These are phyloP conservation scores for Drosophila sturtevanti DNA, from an alignment of 1,140 invertebrate genomes.

Conservation along the genomic window DNA sequence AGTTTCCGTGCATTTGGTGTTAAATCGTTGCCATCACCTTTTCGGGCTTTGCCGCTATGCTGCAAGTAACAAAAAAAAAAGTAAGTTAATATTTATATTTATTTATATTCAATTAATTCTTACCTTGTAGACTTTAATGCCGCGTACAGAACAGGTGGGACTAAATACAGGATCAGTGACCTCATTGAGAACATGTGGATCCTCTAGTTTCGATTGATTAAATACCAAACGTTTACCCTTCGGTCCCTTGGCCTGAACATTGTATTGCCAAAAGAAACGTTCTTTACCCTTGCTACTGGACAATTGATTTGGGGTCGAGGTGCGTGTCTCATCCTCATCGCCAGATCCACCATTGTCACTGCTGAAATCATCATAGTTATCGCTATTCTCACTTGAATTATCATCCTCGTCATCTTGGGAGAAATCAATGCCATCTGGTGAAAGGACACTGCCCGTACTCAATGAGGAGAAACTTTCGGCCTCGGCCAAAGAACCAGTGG, in stretches of 20 bases:
- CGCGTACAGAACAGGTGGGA: slow-evolving; percentile 92
- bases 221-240: slow-evolving; percentile 94
- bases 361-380: slow-evolving; percentile 93
- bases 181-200: slow-evolving; percentile 96
- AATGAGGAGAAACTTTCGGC: slow-evolving; percentile 94
- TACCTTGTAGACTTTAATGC: slow-evolving; percentile 89
- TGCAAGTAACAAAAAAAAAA: slow-evolving; percentile 18
- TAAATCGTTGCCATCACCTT: slow-evolving; percentile 98
- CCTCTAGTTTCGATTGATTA: slow-evolving; percentile 89
- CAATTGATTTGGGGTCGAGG: slow-evolving; percentile 83
- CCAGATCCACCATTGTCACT: slow-evolving; percentile 91
- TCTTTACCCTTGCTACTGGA: slow-evolving; percentile 87
- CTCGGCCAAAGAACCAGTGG: slow-evolving; percentile 92
- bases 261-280: slow-evolving; percentile 99
- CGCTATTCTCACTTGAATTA: slow-evolving; percentile 91
- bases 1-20: slow-evolving; percentile 97
- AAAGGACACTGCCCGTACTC: slow-evolving; percentile 91
- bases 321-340: slow-evolving; percentile 86
- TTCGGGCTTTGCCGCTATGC: slow-evolving; percentile 94
- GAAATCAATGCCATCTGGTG: slow-evolving; percentile 90
- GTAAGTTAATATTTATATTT: neutral
- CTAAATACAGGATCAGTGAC: slow-evolving; percentile 97
- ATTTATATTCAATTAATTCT: neutral
- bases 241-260: slow-evolving; percentile 98
- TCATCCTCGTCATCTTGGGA: slow-evolving; percentile 93